Conservation (phyloP, 2,888 invertebrate species). For the Lasioglossum lativentre region DNA sequence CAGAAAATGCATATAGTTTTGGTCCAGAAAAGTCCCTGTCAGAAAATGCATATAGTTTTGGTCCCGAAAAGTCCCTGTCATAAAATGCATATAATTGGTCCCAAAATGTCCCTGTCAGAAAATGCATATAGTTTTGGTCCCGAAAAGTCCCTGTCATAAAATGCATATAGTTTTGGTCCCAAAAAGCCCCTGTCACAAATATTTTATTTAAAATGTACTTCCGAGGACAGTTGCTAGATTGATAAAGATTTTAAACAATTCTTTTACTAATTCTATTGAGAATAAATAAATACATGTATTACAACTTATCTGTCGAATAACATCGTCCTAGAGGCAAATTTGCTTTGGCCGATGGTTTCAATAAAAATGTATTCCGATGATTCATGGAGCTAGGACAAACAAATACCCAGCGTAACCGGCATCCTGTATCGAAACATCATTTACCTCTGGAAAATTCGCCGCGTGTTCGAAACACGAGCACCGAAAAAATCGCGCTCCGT, state of each 20-base stretch:
- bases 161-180: too few relatives aligned
- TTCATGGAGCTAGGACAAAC: not conserved
- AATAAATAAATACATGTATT: not conserved
- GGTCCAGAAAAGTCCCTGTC: too few relatives aligned
- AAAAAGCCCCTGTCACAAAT: too few relatives aligned
- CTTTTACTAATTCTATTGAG: not conserved
- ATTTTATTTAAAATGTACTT: not conserved
- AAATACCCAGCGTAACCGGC: not conserved
- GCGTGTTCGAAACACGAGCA: not conserved
- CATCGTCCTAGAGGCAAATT: not conserved
- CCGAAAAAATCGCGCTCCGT: slow-evolving; percentile 37
- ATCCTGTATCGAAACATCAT: not conserved
- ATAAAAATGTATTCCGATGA: not conserved
- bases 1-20: too few relatives aligned
- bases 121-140: too few relatives aligned
- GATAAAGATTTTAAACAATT: not conserved
- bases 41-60: too few relatives aligned
- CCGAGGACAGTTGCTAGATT: not conserved
- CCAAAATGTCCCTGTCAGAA: too few relatives aligned
- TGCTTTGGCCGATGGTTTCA: not conserved
- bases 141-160: too few relatives aligned
- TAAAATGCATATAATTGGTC: too few relatives aligned
- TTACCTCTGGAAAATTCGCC: not conserved
- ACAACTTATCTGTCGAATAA: not conserved
- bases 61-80: too few relatives aligned